Base-by-base conservation (phyloP, 2,797 vertebrate species). In the Enteromius viviparus region DNA sequence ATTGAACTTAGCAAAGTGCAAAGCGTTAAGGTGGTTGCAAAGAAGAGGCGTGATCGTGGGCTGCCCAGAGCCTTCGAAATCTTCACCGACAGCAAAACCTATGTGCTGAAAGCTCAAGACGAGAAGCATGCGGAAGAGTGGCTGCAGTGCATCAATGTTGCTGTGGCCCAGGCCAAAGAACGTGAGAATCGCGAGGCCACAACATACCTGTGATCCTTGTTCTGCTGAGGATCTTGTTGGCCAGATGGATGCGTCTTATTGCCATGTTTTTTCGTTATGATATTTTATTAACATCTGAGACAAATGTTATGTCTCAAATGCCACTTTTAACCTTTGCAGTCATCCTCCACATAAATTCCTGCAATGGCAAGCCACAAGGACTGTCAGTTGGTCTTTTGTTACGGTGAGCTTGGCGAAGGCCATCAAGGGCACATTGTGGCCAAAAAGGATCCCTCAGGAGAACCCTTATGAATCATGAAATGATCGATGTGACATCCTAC, bases 1-100 rank as follows among this genome's bases (percentile, higher is more conserved):
- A 97, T 99, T 17, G 97, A 99, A 92, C 95, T 99, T 87, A 98
- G 96, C 94, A 98, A 98, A 90, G 97, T 99, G 70, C 98, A 99
- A 91, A 99, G 98, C 0, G 97, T 99, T 81, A 97, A 96, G 86
- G 96, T 91, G 29, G 95, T 99, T 78, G 90, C 94, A 9, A 97
- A 92, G 91, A 98, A 97, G 88, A 96, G 95, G 0, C 93, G 96
- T 45, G 97, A 97, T 85, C 95, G 96, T 14, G 93, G 96, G 60
- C 94, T 98, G 74, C 98, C 97, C 0, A 94, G 96, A 4, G 98
- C 97, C 88, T 99, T 99, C 0, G 97, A 99, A 93, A 98, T 99
- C 92, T 99, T 99, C 91, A 97, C 97, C 0, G 96, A 97, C 82
- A 96, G 88, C 81, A 97, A 97, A 89, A 97, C 92, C 0, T 98